A percentile compares a stretch with the other conserved stretches of the same genome.
Conservation (phyloP, 2,113 vertebrate genomes). For the Paramormyrops kingsleyae region DNA sequence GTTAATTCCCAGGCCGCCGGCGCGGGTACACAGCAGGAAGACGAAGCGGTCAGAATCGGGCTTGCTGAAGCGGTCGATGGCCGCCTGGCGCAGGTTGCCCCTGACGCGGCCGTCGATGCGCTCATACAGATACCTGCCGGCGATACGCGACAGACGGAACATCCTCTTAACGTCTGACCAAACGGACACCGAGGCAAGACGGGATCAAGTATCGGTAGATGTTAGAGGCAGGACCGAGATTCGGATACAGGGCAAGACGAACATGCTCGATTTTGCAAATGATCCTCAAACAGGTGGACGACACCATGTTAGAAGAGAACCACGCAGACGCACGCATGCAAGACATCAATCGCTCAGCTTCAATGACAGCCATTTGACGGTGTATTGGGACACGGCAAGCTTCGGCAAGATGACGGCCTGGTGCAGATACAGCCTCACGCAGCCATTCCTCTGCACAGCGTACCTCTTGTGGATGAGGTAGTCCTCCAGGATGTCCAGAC, state of each 20-base stretch:
- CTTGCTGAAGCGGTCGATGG: constrained; percentile 89
- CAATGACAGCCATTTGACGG: neutral
- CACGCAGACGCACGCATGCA: neutral
- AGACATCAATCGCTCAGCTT: neutral
- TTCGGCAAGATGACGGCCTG: neutral
- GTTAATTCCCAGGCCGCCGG: constrained; percentile 87
- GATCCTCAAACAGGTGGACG: neutral
- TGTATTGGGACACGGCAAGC: neutral
- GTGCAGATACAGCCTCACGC: neutral
- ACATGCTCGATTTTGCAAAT: neutral
- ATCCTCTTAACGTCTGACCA: neutral
- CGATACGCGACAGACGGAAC: neutral
- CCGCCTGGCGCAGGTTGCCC: constrained; percentile 84
- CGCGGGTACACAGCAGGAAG: constrained; percentile 85
- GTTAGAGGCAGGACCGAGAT: neutral
- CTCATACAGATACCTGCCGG: constrained; percentile 81
- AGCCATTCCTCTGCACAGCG: neutral
- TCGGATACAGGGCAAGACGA: neutral
- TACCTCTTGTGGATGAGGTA: constrained; percentile 93
- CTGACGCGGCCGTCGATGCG: constrained; percentile 85
- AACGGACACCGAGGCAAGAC: neutral
- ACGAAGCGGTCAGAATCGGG: constrained; percentile 88
- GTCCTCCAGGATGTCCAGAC: constrained; percentile 91
- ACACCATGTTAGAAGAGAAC: neutral
- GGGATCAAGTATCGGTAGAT: neutral